Base-by-base conservation (phyloP, 2,113 vertebrate genomes). In the Leptobrachium ailaonicum region DNA sequence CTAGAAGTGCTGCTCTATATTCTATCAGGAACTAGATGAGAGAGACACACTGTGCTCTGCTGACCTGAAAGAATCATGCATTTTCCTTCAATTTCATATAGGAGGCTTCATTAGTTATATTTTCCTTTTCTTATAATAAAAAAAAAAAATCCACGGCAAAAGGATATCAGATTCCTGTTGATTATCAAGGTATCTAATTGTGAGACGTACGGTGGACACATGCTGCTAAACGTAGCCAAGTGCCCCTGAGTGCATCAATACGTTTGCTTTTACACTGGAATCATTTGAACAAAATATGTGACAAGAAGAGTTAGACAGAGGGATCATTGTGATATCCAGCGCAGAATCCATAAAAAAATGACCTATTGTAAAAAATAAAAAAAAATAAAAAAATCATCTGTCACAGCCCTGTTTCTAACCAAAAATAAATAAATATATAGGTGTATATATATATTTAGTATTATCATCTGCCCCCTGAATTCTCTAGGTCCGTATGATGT, bases 61-160 rank as follows among this genome's bases (percentile, higher is more conserved):
- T 82, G 85, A 85, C 79, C 85, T 64, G 79, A 84, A 89, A 87
- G 1, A 87, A 77, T 58, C 84, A 83, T 77, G 71, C 41, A 56
- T 84, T 87, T 80, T 66, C 67, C 82, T 84, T 86, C 82, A 79
- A 68, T 86, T 87, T 83, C 40, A 73, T 75, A 40, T 60, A 77
- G 76, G 80, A 60, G 74, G 67, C 64, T 71, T 58, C 2, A n/a
- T 75, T 69, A 79, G 69, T 68, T 83, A 77, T 72, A 68, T 83
- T 82, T 83, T 14, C 71, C 67, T 62, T 63, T 4, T 60, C 56
- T 12, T 11, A 14, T 4, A 60, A 14, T 11, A 60, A 66, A 72
- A 85, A 56, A 32, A 82, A 82, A 42, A n/a, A 77, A 44, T 2
- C 56, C 3, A 41, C 76, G 50, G 54, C 70, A 75, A 54, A 76